These are phyloP conservation scores for Mesoligia furuncula DNA, from an alignment of 2,888 invertebrate species.

Conservation along the genomic window DNA sequence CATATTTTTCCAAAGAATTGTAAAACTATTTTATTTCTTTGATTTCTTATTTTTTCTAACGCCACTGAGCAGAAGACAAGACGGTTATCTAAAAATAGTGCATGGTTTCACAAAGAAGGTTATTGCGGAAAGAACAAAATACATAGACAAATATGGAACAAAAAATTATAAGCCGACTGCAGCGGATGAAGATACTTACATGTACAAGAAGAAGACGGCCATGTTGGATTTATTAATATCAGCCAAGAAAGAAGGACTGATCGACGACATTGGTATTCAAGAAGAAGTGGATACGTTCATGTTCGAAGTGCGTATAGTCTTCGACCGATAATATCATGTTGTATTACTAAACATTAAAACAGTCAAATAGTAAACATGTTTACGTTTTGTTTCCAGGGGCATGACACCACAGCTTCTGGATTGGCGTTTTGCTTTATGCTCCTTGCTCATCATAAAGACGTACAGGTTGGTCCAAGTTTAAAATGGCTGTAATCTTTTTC, in stretches of 20 bases:
- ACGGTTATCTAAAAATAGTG: constrained; percentile 76
- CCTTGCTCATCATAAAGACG: constrained; percentile 85
- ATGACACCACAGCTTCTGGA: constrained; percentile 91
- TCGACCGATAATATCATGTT: neutral
- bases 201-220: constrained; percentile 85
- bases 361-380: constrained; percentile 48
- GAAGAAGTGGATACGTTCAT: constrained; percentile 92
- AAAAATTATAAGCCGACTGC: constrained; percentile 50
- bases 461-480: constrained; percentile 78
- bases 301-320: constrained; percentile 86
- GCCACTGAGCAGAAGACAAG: constrained; percentile 86
- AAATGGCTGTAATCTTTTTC: neutral
- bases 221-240: constrained; percentile 90
- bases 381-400: constrained; percentile 84
- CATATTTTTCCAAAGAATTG: constrained; percentile 78
- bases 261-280: constrained; percentile 88
- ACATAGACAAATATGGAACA: constrained; percentile 63
- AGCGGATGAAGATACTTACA: constrained; percentile 65
- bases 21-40: constrained; percentile 90
- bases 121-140: constrained; percentile 74
- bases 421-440: constrained; percentile 87
- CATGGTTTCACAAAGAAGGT: constrained; percentile 84
- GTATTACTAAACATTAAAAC: neutral
- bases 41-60: constrained; percentile 88
- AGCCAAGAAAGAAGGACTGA: constrained; percentile 86